Evolutionary conservation across 2,113 vertebrate genomes (phyloP).

Genomic region (Balaenoptera acutorostrata): DNA sequence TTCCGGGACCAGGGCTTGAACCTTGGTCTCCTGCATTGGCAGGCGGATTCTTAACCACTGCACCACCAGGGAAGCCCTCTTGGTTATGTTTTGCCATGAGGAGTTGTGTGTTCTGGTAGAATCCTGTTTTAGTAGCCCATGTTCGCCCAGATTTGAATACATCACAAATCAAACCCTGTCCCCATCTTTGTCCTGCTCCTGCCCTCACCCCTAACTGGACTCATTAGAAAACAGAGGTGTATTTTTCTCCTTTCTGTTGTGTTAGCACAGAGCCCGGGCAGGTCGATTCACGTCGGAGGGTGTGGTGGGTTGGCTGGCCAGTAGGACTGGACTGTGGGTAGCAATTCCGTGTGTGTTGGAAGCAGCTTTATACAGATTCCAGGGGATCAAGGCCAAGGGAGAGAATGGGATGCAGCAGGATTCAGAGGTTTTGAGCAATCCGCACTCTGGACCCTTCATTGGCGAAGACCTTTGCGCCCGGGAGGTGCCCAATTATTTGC

Average conservation of each 20-base stretch:
- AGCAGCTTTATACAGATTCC: not conserved
- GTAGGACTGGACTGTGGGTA: accelerated
- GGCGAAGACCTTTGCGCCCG: accelerated
- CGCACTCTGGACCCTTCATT: not conserved
- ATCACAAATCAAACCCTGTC: not conserved
- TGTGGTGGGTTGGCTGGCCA: not conserved
- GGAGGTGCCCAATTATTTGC: no score
- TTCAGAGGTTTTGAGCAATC: not conserved
- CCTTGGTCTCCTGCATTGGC: no score
- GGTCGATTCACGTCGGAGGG: not conserved
- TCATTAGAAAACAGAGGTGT: not conserved
- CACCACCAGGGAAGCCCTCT: not conserved
- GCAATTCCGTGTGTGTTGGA: not conserved
- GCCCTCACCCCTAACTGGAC: not conserved
- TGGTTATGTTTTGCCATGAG: not conserved
- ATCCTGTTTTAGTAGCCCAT: not conserved
- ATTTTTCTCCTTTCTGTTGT: not conserved
- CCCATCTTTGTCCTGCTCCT: not conserved
- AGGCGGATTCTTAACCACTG: no score
- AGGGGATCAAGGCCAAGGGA: not conserved
- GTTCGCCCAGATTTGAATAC: not conserved
- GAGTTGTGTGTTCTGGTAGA: not conserved
- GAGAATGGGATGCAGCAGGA: not conserved
- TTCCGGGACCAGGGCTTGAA: no score
- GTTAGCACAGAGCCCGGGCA: not conserved